A percentile compares a stretch with the other conserved stretches of the same genome.
Conservation (phyloP, 1,140 invertebrate genomes). For the Drosophila tsacasi region DNA sequence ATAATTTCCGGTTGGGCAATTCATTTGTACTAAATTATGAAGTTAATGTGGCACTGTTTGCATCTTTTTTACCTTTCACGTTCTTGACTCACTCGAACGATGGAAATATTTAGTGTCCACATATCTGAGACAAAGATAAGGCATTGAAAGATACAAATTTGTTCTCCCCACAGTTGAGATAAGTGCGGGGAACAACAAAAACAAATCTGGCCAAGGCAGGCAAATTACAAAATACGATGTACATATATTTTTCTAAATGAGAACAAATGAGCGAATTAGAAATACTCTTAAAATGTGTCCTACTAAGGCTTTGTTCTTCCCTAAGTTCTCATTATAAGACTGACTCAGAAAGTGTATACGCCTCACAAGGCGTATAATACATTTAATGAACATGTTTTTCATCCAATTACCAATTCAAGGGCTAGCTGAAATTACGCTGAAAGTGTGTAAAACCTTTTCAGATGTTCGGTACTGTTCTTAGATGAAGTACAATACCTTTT, state of each 20-base stretch:
- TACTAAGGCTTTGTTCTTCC: not conserved
- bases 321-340: not conserved
- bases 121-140: constrained; percentile 68
- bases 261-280: not conserved
- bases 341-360: not conserved
- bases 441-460: not conserved
- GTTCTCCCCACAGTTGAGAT: constrained; percentile 40
- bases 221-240: constrained; percentile 32
- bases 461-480: too few species aligned
- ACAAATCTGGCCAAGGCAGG: constrained; percentile 30
- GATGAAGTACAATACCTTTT: not conserved
- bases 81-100: constrained; percentile 20
- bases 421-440: not conserved
- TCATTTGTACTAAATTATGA: not conserved
- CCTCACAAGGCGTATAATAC: not conserved
- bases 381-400: constrained; percentile 7
- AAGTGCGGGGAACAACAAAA: constrained; percentile 37
- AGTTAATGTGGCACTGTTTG: not conserved
- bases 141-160: constrained; percentile 58
- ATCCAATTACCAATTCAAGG: not conserved
- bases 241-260: not conserved
- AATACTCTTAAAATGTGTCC: not conserved
- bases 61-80: not conserved
- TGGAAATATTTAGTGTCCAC: constrained; percentile 23
- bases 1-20: not conserved